Conservation (phyloP, 2,113 vertebrate genomes). For the Cryptoleucopteryx plumbea region DNA sequence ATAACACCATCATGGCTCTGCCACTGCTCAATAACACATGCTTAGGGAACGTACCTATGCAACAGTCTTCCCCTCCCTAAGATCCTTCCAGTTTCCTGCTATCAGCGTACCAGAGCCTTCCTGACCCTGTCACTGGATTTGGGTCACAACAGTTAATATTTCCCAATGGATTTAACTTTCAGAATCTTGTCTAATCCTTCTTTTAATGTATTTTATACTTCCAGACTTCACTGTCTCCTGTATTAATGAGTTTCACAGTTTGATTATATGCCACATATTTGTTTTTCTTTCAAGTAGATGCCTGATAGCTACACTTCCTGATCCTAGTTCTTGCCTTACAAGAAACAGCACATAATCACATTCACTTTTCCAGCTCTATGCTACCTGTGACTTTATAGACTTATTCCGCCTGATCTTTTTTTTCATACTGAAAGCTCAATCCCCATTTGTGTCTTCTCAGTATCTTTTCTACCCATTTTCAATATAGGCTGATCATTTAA, state of each 20-base stretch:
- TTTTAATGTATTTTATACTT: background rate
- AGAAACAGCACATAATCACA: background rate
- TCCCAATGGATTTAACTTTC: background rate
- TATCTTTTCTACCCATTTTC: background rate
- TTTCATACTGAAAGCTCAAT: background rate
- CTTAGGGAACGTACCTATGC: background rate
- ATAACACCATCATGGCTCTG: background rate
- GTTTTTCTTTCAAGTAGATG: background rate
- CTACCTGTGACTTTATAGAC: background rate
- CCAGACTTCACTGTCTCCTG: background rate
- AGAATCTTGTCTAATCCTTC: background rate
- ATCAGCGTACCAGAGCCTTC: background rate
- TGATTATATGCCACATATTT: background rate
- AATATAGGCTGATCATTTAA: background rate
- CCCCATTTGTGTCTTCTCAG: background rate
- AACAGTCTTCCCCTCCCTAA: background rate
- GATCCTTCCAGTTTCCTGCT: background rate
- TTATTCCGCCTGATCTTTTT: accelerated
- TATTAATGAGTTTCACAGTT: background rate
- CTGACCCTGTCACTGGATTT: background rate
- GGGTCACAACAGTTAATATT: background rate
- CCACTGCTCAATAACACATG: background rate
- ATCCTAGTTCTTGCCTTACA: background rate
- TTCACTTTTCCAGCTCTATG: background rate
- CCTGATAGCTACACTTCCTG: background rate